Evolutionary conservation across 2,888 invertebrate genomes (phyloP).

Genomic region (Drosophila heteroneura): DNA sequence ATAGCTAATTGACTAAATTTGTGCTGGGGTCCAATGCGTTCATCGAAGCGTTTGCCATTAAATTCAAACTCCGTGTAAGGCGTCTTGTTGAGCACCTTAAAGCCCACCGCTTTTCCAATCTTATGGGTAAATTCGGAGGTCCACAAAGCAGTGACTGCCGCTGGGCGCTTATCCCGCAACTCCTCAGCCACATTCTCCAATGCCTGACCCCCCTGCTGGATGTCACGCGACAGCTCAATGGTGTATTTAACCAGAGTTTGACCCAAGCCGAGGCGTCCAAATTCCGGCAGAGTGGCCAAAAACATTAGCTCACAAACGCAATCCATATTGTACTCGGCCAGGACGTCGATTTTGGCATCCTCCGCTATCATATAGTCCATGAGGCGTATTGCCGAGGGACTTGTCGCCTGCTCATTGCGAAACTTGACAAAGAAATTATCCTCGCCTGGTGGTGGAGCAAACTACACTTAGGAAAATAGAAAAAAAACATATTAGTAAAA

Average conservation of each 20-base stretch:
- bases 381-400: conserved; percentile 87
- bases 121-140: conserved; percentile 87
- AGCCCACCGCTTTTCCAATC: conserved; percentile 87
- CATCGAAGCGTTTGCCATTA: conserved; percentile 87
- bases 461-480: conserved; percentile 50
- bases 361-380: conserved; percentile 89
- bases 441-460: conserved; percentile 67
- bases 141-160: conserved; percentile 87
- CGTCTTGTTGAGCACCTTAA: conserved; percentile 86
- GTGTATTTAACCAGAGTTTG: conserved; percentile 86
- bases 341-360: conserved; percentile 88
- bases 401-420: conserved; percentile 86
- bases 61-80: conserved; percentile 87
- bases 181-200: conserved; percentile 79
- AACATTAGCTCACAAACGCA: conserved; percentile 90
- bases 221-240: conserved; percentile 86
- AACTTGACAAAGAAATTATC: conserved; percentile 82
- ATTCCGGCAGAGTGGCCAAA: conserved; percentile 87
- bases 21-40: conserved; percentile 86
- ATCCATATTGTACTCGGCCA: conserved; percentile 87
- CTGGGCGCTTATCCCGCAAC: conserved; percentile 71
- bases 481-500: background rate
- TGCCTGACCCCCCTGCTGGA: conserved; percentile 86
- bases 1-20: conserved; percentile 52
- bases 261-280: conserved; percentile 87